phyloP scores from a whole-genome alignment of 2,888 invertebrate genomes.

The Hydroisotoma schaefferi region DNA sequence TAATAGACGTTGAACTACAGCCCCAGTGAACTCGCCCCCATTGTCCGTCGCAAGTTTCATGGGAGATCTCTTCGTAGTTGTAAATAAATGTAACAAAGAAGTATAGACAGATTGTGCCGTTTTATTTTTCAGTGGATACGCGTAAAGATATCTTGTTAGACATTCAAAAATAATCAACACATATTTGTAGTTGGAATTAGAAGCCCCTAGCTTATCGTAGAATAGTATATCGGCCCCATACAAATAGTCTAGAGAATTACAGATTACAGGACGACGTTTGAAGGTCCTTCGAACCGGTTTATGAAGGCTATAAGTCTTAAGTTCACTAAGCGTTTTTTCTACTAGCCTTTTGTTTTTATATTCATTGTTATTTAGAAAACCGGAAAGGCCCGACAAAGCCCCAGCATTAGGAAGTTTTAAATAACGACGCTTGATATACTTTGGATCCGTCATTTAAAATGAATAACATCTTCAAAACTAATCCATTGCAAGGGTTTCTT shows the following conservation, averaged over 20 bases:
- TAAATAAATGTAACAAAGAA: constrained; percentile 2
- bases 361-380: not conserved
- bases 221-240: not conserved
- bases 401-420: not conserved
- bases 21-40: not conserved
- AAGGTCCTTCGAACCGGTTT: not conserved
- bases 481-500: not conserved
- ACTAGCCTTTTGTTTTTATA: not conserved
- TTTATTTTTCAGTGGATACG: not conserved
- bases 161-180: not conserved
- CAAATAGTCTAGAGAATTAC: not conserved
- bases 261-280: not conserved
- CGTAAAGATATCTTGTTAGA: not conserved
- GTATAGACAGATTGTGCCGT: not conserved
- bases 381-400: not conserved
- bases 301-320: not conserved
- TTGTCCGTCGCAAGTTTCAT: not conserved
- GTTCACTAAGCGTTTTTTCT: not conserved
- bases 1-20: not conserved
- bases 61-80: not conserved
- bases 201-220: not conserved
- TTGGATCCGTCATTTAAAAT: not conserved
- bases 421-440: not conserved
- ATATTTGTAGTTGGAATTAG: not conserved
- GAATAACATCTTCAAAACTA: not conserved